Evolutionary conservation across 1,140 invertebrate species (phyloP).

Genomic region (Lordiphosa mommai): DNA sequence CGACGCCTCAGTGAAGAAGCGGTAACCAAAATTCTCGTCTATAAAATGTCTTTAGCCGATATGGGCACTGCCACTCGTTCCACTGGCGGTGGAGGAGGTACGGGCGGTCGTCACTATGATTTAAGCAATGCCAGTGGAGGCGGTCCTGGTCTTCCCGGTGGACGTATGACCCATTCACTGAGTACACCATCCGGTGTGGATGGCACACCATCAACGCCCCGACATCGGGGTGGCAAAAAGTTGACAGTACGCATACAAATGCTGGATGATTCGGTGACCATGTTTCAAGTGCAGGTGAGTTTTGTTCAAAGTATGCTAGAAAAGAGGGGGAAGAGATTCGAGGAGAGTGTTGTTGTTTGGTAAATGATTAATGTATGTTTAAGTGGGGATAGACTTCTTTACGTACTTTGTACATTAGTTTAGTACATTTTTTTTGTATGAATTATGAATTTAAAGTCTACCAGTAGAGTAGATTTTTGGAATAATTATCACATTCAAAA

Average conservation of each 20-base stretch:
- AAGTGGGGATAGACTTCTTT: too few relatives aligned
- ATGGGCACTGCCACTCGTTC: slow-evolving; percentile 70
- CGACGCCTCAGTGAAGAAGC: slow-evolving; percentile 17
- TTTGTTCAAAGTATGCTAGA: neutral
- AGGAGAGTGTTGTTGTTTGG: too few relatives aligned
- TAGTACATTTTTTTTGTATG: too few relatives aligned
- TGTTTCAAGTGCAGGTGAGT: slow-evolving; percentile 94
- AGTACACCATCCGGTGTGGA: slow-evolving; percentile 91
- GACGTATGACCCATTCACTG: slow-evolving; percentile 89
- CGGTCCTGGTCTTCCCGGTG: slow-evolving; percentile 44
- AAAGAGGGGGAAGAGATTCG: too few relatives aligned
- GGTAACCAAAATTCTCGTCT: slow-evolving; percentile 69
- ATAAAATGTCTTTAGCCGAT: slow-evolving; percentile 78
- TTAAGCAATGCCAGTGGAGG: slow-evolving; percentile 22
- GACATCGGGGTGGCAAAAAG: slow-evolving; percentile 90
- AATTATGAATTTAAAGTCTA: too few relatives aligned
- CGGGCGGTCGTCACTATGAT: slow-evolving; percentile 42
- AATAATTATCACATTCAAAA: too few relatives aligned
- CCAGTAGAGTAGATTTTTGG: too few relatives aligned
- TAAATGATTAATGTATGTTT: too few relatives aligned
- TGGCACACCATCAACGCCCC: slow-evolving; percentile 87
- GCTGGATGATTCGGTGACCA: slow-evolving; percentile 92
- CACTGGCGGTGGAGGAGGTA: slow-evolving; percentile 31
- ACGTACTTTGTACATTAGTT: too few relatives aligned
- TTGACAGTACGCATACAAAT: slow-evolving; percentile 91